Evolutionary conservation across 2,797 vertebrate genomes (phyloP).

Genomic region (Anguilla obscura): DNA sequence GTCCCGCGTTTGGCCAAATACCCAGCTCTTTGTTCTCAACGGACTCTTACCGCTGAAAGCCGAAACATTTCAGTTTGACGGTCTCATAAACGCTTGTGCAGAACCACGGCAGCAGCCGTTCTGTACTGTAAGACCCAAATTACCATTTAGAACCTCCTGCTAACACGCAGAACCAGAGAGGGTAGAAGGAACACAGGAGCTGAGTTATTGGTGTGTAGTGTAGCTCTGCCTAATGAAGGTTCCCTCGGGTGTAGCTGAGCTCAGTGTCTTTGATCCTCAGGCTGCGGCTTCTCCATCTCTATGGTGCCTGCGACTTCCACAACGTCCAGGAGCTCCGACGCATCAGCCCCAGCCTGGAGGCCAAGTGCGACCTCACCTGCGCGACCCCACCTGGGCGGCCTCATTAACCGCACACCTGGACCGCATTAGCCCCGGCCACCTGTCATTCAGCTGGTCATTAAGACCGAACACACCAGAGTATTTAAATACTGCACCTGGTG

Average conservation of each 20-base stretch:
- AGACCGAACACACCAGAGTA: neutral
- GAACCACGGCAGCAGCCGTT: neutral
- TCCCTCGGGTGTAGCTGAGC: neutral
- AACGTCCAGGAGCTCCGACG: constrained; percentile 49
- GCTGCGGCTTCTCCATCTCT: constrained; percentile 56
- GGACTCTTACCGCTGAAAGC: neutral
- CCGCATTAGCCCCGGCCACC: neutral
- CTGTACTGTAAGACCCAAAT: neutral
- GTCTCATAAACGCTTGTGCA: neutral
- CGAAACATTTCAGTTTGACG: neutral
- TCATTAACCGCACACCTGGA: neutral
- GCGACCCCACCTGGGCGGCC: neutral
- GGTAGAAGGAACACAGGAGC: neutral
- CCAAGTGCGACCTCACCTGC: constrained; percentile 50
- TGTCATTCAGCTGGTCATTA: neutral
- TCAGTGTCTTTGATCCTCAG: constrained; percentile 28
- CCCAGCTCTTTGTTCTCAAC: neutral
- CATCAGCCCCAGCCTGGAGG: constrained; percentile 45
- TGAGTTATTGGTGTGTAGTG: neutral
- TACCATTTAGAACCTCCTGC: neutral
- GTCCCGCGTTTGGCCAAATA: neutral
- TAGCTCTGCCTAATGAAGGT: neutral
- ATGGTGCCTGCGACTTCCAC: constrained; percentile 46
- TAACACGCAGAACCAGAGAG: neutral
- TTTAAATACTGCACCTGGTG: neutral